These are phyloP conservation scores for Acanthacorydalis orientalis DNA, from an alignment of 2,888 invertebrate genomes.

Conservation along the genomic window DNA sequence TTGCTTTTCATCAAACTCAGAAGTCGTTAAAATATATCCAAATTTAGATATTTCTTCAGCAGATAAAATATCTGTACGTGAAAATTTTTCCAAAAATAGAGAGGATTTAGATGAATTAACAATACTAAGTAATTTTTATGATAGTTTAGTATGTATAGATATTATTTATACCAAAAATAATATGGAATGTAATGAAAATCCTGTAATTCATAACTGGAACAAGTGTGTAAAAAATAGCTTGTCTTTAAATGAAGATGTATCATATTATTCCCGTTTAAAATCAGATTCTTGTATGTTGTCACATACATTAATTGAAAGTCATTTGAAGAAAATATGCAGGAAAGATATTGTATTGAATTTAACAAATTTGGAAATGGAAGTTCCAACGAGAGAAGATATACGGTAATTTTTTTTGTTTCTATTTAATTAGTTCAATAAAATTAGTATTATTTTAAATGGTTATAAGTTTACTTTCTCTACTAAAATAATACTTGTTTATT, in stretches of 20 bases:
- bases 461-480: too few species aligned
- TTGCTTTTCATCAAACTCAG: not conserved
- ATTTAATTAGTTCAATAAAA: conserved; percentile 15
- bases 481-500: too few species aligned
- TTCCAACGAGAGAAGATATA: conserved; percentile 15
- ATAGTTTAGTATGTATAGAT: conserved; percentile 16
- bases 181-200: conserved; percentile 1
- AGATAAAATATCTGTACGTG: too few species aligned
- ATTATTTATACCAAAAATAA: conserved; percentile 11
- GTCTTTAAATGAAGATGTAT: not conserved
- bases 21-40: too few species aligned
- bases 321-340: too few species aligned
- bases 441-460: too few species aligned
- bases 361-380: conserved; percentile 11
- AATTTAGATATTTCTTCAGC: too few species aligned
- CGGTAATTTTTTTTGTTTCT: conserved; percentile 18
- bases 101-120: conserved; percentile 4
- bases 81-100: not conserved
- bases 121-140: conserved; percentile 12
- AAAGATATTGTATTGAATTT: too few species aligned
- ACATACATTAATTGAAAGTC: too few species aligned
- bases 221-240: conserved; percentile 7
- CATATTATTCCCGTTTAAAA: not conserved
- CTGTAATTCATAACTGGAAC: conserved; percentile 2
- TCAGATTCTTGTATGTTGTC: too few species aligned